Percentiles rank a stretch among this genome's conserved stretches.
phyloP scores from a whole-genome alignment of 2,888 invertebrate genomes.

The Lasioglossum calceatum region DNA sequence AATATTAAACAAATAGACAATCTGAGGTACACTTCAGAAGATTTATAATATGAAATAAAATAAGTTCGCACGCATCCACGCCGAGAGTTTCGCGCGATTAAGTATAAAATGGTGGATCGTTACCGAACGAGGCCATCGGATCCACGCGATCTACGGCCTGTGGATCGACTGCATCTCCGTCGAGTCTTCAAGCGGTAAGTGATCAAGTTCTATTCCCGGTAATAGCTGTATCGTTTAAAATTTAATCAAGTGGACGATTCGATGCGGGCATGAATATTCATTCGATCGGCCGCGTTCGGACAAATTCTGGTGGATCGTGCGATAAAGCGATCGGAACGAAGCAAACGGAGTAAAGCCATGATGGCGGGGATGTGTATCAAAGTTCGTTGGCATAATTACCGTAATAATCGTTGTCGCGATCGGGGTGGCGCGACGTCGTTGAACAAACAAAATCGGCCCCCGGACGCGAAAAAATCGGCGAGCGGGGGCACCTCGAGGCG shows the following conservation, averaged over 20 bases:
- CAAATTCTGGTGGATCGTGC: neutral
- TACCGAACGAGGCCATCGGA: neutral
- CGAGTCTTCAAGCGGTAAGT: constrained; percentile 12
- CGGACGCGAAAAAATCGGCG: neutral
- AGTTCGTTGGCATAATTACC: constrained; percentile 27
- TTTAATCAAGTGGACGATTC: neutral
- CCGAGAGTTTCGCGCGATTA: neutral
- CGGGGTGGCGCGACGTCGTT: neutral
- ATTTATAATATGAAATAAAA: neutral
- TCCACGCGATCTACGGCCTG: neutral
- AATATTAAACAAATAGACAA: neutral
- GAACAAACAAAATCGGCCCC: constrained; percentile 37
- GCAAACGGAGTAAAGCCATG: neutral
- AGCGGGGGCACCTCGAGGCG: neutral
- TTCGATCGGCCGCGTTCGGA: neutral
- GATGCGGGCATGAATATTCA: neutral
- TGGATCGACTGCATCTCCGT: neutral
- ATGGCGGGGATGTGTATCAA: neutral
- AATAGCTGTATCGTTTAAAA: neutral
- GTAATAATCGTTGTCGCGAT: constrained; percentile 48
- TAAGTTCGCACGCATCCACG: neutral
- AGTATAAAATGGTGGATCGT: neutral
- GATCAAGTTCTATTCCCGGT: neutral
- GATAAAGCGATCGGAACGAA: neutral
- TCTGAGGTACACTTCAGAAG: no score